Conservation (phyloP, 2,797 vertebrate genomes). For the Eulemur coronatus region DNA sequence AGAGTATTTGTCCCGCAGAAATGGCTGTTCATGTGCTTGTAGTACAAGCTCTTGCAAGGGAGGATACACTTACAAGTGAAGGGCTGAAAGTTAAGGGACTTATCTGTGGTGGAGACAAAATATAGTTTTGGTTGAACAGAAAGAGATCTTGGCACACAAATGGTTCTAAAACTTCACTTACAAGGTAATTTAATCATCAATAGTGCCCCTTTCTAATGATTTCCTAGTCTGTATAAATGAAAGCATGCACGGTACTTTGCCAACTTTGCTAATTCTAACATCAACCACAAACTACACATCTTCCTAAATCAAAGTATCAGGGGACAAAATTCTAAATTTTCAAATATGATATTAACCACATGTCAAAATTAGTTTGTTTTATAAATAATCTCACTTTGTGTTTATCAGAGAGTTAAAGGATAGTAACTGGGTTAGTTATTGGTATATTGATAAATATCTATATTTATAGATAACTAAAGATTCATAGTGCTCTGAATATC, state of each 20-base stretch:
- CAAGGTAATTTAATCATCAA: background rate
- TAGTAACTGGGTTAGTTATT: background rate
- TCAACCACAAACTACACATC: background rate
- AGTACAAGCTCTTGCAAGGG: background rate
- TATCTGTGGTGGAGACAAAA: background rate
- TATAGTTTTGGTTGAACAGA: background rate
- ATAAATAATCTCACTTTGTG: background rate
- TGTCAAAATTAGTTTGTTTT: background rate
- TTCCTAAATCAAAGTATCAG: background rate
- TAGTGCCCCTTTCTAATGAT: background rate
- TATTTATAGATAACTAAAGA: background rate
- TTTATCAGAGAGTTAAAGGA: background rate
- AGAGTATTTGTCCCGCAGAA: background rate
- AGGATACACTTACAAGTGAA: background rate
- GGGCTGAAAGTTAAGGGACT: background rate
- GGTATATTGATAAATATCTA: background rate
- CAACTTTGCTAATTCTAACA: background rate
- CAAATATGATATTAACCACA: background rate
- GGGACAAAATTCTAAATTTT: background rate
- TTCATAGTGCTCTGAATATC: background rate
- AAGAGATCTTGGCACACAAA: background rate
- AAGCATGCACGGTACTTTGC: accelerated
- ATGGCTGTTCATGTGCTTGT: background rate
- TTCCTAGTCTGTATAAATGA: background rate
- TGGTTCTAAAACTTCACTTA: background rate